Conservation (phyloP, 2,888 invertebrate genomes). For the Sthenelais limicola region DNA sequence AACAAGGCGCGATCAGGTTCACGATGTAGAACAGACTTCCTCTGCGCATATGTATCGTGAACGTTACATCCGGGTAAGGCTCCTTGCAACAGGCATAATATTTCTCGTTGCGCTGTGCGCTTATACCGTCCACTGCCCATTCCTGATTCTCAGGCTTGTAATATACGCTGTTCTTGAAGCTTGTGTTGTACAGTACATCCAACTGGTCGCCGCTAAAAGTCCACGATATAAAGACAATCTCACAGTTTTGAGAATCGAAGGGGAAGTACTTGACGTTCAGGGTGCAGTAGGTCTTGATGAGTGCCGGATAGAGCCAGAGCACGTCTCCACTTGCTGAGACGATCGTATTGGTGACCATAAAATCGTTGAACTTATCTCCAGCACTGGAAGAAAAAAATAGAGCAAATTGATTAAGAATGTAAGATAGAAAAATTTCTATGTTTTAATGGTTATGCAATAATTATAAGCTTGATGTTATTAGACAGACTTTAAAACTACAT, state of each 20-base stretch:
- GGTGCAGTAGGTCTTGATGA: slow-evolving; percentile 74
- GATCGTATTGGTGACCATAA: slow-evolving; percentile 73
- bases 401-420: not conserved
- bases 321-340: slow-evolving; percentile 73
- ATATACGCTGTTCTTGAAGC: slow-evolving; percentile 70
- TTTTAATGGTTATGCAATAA: too few relatives aligned
- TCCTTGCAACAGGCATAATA: slow-evolving; percentile 58
- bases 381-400: slow-evolving; percentile 53
- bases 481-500: too few relatives aligned
- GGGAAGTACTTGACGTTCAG: slow-evolving; percentile 75
- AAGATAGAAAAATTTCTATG: not conserved
- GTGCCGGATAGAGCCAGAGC: slow-evolving; percentile 74
- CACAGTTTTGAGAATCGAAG: slow-evolving; percentile 74
- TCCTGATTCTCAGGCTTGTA: slow-evolving; percentile 89
- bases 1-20: slow-evolving; percentile 58
- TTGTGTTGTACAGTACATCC: slow-evolving; percentile 52
- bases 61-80: slow-evolving; percentile 60
- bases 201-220: slow-evolving; percentile 73
- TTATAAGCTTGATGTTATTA: too few relatives aligned
- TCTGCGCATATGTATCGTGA: slow-evolving; percentile 57
- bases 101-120: slow-evolving; percentile 51
- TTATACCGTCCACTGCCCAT: slow-evolving; percentile 71
- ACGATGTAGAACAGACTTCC: slow-evolving; percentile 59
- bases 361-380: slow-evolving; percentile 58
- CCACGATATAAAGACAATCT: slow-evolving; percentile 75